Evolutionary conservation across 1,140 invertebrate species (phyloP).

Genomic region (Orchesella cincta): DNA sequence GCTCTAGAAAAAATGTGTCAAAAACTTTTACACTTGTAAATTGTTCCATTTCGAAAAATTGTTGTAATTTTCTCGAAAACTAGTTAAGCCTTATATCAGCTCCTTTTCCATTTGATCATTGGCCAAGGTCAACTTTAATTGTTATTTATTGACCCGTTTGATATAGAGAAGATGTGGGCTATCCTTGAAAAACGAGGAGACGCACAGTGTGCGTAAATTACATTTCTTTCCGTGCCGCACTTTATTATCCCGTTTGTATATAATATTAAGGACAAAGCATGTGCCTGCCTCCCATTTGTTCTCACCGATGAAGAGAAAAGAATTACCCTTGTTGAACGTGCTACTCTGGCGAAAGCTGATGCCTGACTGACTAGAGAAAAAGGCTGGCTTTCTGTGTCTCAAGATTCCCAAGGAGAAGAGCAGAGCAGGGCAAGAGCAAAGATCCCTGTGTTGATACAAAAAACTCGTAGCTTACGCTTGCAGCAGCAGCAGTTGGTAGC

Average conservation of each 20-base stretch:
- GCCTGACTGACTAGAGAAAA: slow-evolving; percentile 16
- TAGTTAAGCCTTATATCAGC: no score
- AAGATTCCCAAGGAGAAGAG: neutral
- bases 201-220: neutral
- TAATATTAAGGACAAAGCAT: no score
- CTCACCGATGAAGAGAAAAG: neutral
- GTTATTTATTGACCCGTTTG: no score
- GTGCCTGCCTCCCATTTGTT: neutral
- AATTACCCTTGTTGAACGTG: neutral
- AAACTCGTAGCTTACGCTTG: no score
- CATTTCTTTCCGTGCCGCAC: neutral
- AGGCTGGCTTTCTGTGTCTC: neutral
- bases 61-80: neutral
- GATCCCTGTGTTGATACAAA: no score
- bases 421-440: neutral
- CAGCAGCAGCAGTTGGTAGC: no score
- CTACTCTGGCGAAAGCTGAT: slow-evolving; percentile 11
- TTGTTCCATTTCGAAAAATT: neutral
- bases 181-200: neutral
- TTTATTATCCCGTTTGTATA: neutral
- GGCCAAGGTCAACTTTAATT: no score
- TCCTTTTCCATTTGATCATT: no score
- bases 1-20: neutral
- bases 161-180: neutral
- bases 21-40: neutral